These are phyloP conservation scores for Trematomus bernacchii DNA, from an alignment of 2,797 vertebrate species.

Conservation along the genomic window DNA sequence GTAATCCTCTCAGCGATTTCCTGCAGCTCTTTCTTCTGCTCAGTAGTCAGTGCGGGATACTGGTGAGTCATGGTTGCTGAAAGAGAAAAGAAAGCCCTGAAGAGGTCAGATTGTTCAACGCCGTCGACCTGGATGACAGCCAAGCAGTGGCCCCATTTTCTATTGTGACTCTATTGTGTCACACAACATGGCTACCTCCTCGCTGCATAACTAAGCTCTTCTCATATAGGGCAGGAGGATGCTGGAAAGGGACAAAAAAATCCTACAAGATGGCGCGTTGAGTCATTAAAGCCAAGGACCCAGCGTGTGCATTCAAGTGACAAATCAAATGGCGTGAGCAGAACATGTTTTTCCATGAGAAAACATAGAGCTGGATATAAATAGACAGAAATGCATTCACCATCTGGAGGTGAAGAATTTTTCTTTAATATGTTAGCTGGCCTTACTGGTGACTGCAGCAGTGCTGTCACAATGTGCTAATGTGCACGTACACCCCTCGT, in stretches of 20 bases:
- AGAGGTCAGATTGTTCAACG: constrained; percentile 32
- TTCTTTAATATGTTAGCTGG: neutral
- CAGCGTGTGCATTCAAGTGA: neutral
- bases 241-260: constrained; percentile 8
- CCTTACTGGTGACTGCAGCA: constrained; percentile 1
- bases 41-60: constrained; percentile 89
- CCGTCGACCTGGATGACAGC: constrained; percentile 25
- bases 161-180: constrained; percentile 23
- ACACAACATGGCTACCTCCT: constrained; percentile 15
- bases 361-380: neutral
- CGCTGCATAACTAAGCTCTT: neutral
- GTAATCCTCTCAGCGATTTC: constrained; percentile 84
- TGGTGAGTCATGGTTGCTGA: constrained; percentile 83
- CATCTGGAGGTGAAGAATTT: neutral
- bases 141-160: constrained; percentile 36
- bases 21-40: constrained; percentile 92
- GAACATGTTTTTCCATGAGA: constrained; percentile 3
- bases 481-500: constrained; percentile 14
- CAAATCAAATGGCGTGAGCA: constrained; percentile 1
- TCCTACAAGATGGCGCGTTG: neutral
- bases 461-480: neutral
- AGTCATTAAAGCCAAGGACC: neutral
- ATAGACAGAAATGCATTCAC: neutral
- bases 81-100: constrained; percentile 24
- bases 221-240: constrained; percentile 13